A percentile compares a stretch with the other conserved stretches of the same genome.
Evolutionary conservation across 2,888 invertebrate species (phyloP).

Genomic region (Chaetogeoica ovagalla): DNA sequence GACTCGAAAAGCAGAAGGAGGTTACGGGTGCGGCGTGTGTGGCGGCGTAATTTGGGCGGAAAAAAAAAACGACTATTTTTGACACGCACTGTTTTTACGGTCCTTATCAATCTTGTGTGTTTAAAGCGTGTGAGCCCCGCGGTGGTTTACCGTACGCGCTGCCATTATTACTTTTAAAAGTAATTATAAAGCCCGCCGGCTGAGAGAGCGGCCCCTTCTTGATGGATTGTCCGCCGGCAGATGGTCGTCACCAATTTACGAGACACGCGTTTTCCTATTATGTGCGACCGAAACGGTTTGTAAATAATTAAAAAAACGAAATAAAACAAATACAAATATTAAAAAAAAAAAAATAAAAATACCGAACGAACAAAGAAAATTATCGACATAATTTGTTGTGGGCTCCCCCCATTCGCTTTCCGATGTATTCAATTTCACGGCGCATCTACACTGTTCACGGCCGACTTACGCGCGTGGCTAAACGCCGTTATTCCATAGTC

Average conservation of each 20-base stretch:
- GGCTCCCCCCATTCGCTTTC: slow-evolving; percentile 8
- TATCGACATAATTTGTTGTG: slow-evolving; percentile 40
- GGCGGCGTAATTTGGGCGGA: neutral
- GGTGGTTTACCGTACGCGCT: slow-evolving; percentile 45
- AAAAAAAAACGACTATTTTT: slow-evolving; percentile 26
- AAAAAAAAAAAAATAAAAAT: slow-evolving; percentile 24
- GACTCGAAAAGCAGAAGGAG: slow-evolving; percentile 33
- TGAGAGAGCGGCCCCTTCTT: slow-evolving; percentile 43
- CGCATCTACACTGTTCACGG: slow-evolving; percentile 43
- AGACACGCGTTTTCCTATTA: slow-evolving; percentile 41
- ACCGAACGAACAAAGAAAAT: neutral
- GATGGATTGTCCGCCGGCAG: slow-evolving; percentile 49
- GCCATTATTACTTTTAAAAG: slow-evolving; percentile 51
- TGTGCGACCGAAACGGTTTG: slow-evolving; percentile 44
- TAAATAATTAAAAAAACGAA: slow-evolving; percentile 40
- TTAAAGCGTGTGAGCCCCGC: slow-evolving; percentile 27
- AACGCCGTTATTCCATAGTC: slow-evolving; percentile 38
- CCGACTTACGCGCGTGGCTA: slow-evolving; percentile 45
- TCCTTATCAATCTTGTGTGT: slow-evolving; percentile 51
- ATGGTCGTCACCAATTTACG: slow-evolving; percentile 52
- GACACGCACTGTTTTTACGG: slow-evolving; percentile 39
- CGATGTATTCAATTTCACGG: slow-evolving; percentile 52
- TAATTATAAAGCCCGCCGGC: slow-evolving; percentile 47
- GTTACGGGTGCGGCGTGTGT: neutral
- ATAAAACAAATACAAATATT: neutral